Percentiles rank a stretch among this genome's conserved stretches.
phyloP scores from a whole-genome alignment of 2,888 invertebrate genomes.

The Lydus trimaculatus region DNA sequence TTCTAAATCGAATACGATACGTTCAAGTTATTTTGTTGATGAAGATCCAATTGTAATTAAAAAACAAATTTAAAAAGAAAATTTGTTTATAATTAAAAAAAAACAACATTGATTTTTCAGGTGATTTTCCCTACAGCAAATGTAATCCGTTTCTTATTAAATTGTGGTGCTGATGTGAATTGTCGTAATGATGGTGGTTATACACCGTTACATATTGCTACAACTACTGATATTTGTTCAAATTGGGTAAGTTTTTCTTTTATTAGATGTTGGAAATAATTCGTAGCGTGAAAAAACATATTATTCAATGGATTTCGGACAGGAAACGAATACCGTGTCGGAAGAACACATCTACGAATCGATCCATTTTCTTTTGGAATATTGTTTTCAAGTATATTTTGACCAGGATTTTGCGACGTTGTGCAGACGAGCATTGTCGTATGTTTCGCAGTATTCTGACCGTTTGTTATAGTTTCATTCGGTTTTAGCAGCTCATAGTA shows the following conservation, averaged over 20 bases:
- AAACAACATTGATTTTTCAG: slow-evolving; percentile 53
- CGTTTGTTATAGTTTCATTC: too few species aligned
- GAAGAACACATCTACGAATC: too few species aligned
- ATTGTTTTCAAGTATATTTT: too few species aligned
- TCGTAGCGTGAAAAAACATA: too few species aligned
- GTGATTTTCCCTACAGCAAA: slow-evolving; percentile 76
- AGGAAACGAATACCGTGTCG: too few species aligned
- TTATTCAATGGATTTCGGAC: too few species aligned
- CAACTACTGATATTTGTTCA: slow-evolving; percentile 77
- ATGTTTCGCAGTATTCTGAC: too few species aligned
- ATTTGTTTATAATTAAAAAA: neutral
- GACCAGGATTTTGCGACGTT: too few species aligned
- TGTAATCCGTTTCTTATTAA: slow-evolving; percentile 75
- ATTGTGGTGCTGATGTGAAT: slow-evolving; percentile 80
- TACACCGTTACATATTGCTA: slow-evolving; percentile 83
- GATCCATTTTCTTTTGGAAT: too few species aligned
- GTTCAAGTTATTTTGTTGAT: slow-evolving; percentile 78
- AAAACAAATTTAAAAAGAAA: neutral
- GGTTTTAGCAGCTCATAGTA: too few species aligned
- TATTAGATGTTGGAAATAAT: neutral
- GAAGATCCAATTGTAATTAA: slow-evolving; percentile 63
- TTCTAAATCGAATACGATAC: slow-evolving; percentile 79
- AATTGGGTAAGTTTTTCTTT: slow-evolving; percentile 64
- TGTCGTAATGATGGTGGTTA: slow-evolving; percentile 78
- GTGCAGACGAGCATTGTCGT: too few species aligned